Base-by-base conservation (phyloP, 2,797 vertebrate species). In the Tolypeutes matacus region DNA sequence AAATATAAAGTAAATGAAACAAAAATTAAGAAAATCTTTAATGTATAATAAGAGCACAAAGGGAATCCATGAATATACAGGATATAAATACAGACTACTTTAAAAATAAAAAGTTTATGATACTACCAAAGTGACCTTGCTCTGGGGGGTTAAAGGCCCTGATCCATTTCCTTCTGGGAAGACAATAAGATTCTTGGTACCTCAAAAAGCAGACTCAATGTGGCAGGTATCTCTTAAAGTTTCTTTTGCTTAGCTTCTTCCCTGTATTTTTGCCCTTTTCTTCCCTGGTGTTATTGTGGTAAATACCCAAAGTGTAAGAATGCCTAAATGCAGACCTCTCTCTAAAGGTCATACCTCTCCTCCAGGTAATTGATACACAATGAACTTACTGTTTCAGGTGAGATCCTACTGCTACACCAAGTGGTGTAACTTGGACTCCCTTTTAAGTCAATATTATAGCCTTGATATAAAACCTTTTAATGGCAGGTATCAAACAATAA, bases 221-320 rank as follows among this genome's bases (percentile, higher is more conserved):
- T 88, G 17, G 0, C 20, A 83, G 21, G 12, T 51, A 13, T 77
- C 29, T 64, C 25, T 64, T 11, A 31, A 64, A 29, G 29, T 80
- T 82, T 25, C n/a, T 65, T 67, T 91, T 53, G 13, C 25, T 58
- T 91, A 7, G 7, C 5, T 51, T 75, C 3, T 84, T 20, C 11
- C 9, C 18, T 39, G 29, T 58, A 17, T 87, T 31, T 81, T 86
- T 82, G 31, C 29, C 12, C 9, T 83, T n/a, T 72, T 65, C 10
- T 85, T 86, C 23, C 34, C 60, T 81, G 27, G 77, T 39, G 25
- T 4, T 23, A 83, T 92, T 95, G 14, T 81, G 39, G 34, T 62
- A 49, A 83, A 84, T 4, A 76, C 70, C n/a, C n/a, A 77, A 93
- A 84, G 72, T 85, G 3, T 58, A 20, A 85, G 34, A 39, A 93